Evolutionary conservation across 2,797 vertebrate species (phyloP).

Genomic region (Spinibarbus caldwelli): DNA sequence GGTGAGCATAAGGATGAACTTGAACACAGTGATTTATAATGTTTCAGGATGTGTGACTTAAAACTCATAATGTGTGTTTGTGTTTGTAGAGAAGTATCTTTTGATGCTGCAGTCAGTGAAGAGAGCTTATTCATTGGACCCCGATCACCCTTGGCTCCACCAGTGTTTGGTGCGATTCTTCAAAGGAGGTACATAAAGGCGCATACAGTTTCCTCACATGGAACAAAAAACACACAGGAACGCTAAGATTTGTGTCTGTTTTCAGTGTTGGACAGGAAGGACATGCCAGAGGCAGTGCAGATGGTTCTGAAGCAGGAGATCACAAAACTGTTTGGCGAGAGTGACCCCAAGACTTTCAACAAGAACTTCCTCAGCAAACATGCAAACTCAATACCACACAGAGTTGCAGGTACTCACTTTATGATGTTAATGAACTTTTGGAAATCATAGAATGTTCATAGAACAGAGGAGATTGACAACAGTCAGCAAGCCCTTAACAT

Average conservation of each 20-base stretch:
- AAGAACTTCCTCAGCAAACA: conserved; percentile 96
- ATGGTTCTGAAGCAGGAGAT: conserved; percentile 99
- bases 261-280: conserved; percentile 92
- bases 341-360: conserved; percentile 96
- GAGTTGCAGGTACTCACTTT: conserved; percentile 89
- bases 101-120: conserved; percentile 99
- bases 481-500: no score
- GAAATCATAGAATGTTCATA: no score
- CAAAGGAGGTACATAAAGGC: conserved; percentile 82
- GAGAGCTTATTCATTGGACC: conserved; percentile 90
- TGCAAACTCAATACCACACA: conserved; percentile 93
- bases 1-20: conserved; percentile 73
- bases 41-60: neutral
- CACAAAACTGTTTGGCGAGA: conserved; percentile 93
- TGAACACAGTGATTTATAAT: neutral
- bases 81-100: conserved; percentile 89
- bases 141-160: conserved; percentile 97
- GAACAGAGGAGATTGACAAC: no score
- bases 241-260: conserved; percentile 7
- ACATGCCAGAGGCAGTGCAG: conserved; percentile 88
- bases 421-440: no score
- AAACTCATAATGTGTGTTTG: neutral
- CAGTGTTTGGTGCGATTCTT: conserved; percentile 99
- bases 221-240: neutral
- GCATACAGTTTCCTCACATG: neutral